Conservation (phyloP, 2,113 vertebrate species). For the Paralichthys olivaceus region DNA sequence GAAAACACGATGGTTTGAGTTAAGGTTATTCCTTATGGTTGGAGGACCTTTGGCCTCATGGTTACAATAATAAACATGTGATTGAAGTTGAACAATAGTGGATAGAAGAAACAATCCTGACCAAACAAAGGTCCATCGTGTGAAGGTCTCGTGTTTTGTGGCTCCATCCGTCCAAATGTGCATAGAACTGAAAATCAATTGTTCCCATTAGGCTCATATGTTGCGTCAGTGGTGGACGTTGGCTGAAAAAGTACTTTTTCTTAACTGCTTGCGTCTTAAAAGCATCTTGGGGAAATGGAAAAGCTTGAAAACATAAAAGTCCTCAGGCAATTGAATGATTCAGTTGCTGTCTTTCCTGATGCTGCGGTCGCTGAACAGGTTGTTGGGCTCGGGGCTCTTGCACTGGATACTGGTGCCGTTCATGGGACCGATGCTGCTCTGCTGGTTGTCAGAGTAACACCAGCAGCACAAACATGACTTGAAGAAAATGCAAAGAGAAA, state of each 20-base stretch:
- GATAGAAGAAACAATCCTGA: not conserved
- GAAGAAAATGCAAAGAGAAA: constrained; percentile 36
- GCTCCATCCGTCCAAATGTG: not conserved
- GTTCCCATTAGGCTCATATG: constrained; percentile 71
- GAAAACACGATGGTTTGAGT: not conserved
- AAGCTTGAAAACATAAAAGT: not conserved
- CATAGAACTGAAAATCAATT: constrained; percentile 48
- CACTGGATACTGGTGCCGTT: constrained; percentile 85
- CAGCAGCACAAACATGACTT: constrained; percentile 86
- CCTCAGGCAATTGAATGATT: constrained; percentile 19
- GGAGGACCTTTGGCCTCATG: not conserved
- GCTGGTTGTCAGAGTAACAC: constrained; percentile 77
- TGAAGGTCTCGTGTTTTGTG: not conserved
- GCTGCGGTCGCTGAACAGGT: constrained; percentile 74
- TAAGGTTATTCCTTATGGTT: not conserved
- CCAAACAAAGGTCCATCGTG: not conserved
- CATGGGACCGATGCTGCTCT: constrained; percentile 78
- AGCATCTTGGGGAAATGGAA: constrained; percentile 14
- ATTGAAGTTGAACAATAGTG: not conserved
- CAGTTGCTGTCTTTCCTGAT: constrained; percentile 82
- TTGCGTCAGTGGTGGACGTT: constrained; percentile 26
- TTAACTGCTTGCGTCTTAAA: constrained; percentile 20
- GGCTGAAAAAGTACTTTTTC: constrained; percentile 27
- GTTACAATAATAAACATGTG: not conserved
- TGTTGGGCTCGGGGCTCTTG: constrained; percentile 83